Evolutionary conservation across 2,113 vertebrate species (phyloP), one percentile per base, ranked within the genome.

Genomic region (Grantiella picta): DNA sequence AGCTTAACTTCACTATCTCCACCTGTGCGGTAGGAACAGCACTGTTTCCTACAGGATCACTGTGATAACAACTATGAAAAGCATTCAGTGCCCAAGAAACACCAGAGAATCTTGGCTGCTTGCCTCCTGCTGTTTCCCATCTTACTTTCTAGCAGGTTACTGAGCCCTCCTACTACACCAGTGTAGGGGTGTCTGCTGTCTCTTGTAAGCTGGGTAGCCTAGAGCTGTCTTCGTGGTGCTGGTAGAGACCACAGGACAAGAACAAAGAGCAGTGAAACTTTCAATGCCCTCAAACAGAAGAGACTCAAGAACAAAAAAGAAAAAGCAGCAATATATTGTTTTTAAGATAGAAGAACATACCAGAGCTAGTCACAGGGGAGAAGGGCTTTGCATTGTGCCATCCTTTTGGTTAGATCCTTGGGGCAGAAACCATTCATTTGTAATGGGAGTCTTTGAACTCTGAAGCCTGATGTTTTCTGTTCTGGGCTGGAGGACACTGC

Each of bases 331-430:
- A 35, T 83, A 83, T 71, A 94, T 93, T 97, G 68, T 90, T 94
- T 94, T 83, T 78, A 78, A 92, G 89, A 92, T 78, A 86, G 76
- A 95, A 91, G 59, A 93, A 81, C 81, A 92, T 84, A 91, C 56
- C 92, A 91, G 65, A 96, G 65, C 72, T 64, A 84, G 89, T 89
- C 86, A 92, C 78, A 82, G 56, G 84, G 92, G 81, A 96, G 35
- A 76, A 93, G 47, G 35, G 25, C 70, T 94, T 92, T 82, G 42
- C 75, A 42, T 73, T 94, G 87, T 90, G 87, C 71, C 82, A 70
- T 85, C 57, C 42, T 61, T 93, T 82, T 4, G 7, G 63, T 95
- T 94, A 92, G 80, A 84, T 80, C 75, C 90, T 85, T 65, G 42
- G 29, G 84, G 93, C 89, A 95, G 71, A 95, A 91, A 50, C 57